Percentiles rank a stretch among this genome's conserved stretches.
These are phyloP conservation scores for Falco columbarius DNA, from an alignment of 2,797 vertebrate genomes.

Conservation along the genomic window DNA sequence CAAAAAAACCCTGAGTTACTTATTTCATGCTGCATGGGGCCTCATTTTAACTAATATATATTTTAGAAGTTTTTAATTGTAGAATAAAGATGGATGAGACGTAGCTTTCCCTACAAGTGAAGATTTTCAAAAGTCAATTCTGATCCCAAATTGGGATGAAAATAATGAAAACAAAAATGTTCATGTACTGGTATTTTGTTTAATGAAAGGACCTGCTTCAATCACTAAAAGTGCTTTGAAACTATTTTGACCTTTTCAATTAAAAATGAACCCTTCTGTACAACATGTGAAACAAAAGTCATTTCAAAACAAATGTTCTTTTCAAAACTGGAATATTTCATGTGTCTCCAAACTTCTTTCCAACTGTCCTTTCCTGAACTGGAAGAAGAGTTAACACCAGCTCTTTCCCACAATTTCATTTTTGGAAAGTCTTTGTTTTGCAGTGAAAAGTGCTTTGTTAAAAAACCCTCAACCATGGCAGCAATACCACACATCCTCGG, in stretches of 20 bases:
- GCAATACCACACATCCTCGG: not conserved
- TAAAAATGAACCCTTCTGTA: not conserved
- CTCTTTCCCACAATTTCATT: not conserved
- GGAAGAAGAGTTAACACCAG: not conserved
- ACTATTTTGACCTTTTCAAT: not conserved
- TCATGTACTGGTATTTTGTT: not conserved
- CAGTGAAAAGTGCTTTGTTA: not conserved
- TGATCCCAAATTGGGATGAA: not conserved
- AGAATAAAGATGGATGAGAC: not conserved
- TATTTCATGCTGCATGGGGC: not conserved
- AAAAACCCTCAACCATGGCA: rapidly evolving
- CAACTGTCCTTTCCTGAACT: not conserved
- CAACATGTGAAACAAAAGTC: not conserved
- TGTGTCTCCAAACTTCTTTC: not conserved
- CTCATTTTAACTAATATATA: not conserved
- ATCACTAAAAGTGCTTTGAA: not conserved
- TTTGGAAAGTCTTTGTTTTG: not conserved
- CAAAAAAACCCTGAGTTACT: not conserved
- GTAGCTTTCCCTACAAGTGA: not conserved
- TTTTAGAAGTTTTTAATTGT: not conserved
- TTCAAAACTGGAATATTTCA: not conserved
- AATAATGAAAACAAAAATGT: not conserved
- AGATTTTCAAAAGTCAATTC: not conserved
- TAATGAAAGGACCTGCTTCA: not conserved
- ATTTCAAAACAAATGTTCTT: not conserved